A percentile compares a stretch with the other conserved stretches of the same genome.
These are phyloP conservation scores for Dendroctonus ponderosae DNA, from an alignment of 1,140 invertebrate genomes.

Conservation along the genomic window DNA sequence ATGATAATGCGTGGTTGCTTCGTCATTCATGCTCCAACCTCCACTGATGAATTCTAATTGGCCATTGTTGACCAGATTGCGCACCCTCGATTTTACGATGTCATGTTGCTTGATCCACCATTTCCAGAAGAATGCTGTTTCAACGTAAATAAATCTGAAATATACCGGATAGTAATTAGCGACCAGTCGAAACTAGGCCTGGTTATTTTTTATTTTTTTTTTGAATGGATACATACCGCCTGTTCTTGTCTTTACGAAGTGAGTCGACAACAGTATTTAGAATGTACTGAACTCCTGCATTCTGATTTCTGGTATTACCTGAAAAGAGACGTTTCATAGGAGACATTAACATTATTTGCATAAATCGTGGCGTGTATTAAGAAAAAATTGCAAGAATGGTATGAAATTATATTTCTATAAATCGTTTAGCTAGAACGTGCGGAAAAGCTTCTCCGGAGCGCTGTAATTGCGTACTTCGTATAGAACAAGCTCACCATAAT, in stretches of 20 bases:
- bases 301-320: conserved; percentile 69
- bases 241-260: conserved; percentile 68
- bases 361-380: no score
- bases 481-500: no score
- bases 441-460: no score
- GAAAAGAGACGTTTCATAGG: conserved; percentile 32
- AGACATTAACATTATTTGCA: not conserved
- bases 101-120: conserved; percentile 69
- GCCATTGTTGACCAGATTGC: conserved; percentile 56
- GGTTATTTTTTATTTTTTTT: not conserved
- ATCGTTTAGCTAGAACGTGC: no score
- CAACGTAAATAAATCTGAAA: conserved; percentile 47
- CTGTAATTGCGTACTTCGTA: no score
- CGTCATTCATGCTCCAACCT: conserved; percentile 79
- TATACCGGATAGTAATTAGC: not conserved
- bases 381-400: no score
- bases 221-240: conserved; percentile 56
- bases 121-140: conserved; percentile 57
- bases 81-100: conserved; percentile 51
- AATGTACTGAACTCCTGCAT: conserved; percentile 86
- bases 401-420: no score
- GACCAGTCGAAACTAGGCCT: not conserved
- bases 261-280: conserved; percentile 83
- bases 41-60: conserved; percentile 74
- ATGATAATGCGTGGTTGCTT: conserved; percentile 75